A percentile compares a stretch with the other conserved stretches of the same genome.
phyloP scores from a whole-genome alignment of 2,113 vertebrate genomes.

The Pteropus alecto region DNA sequence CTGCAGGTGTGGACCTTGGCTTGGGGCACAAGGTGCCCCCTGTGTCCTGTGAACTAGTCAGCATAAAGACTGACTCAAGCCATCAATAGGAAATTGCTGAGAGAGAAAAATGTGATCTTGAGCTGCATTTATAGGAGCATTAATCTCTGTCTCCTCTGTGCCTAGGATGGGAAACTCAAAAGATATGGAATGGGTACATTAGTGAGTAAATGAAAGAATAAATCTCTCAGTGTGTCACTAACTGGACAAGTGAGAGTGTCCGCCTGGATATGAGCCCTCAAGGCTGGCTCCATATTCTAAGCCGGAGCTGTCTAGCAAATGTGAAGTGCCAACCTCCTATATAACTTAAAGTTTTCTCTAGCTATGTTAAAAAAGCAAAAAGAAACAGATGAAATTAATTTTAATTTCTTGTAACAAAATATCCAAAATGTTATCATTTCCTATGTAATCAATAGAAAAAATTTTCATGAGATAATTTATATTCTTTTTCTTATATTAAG shows the following conservation, averaged over 20 bases:
- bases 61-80: neutral
- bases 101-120: neutral
- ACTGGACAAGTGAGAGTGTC: neutral
- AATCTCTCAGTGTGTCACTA: neutral
- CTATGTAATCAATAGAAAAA: neutral
- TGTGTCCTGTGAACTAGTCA: neutral
- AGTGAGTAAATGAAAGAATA: neutral
- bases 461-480: neutral
- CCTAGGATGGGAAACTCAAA: neutral
- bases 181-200: rapidly evolving
- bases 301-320: neutral
- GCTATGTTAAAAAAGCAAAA: neutral
- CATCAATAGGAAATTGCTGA: neutral
- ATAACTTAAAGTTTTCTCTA: neutral
- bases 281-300: neutral
- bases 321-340: neutral
- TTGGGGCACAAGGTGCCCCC: neutral
- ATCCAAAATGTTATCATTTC: neutral
- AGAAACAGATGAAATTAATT: neutral
- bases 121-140: too few species aligned
- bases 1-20: neutral
- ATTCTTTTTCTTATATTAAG: neutral
- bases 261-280: neutral
- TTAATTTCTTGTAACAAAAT: neutral
- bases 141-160: neutral